These are phyloP conservation scores for Patella pellucida DNA, from an alignment of 2,888 invertebrate species.

Conservation along the genomic window DNA sequence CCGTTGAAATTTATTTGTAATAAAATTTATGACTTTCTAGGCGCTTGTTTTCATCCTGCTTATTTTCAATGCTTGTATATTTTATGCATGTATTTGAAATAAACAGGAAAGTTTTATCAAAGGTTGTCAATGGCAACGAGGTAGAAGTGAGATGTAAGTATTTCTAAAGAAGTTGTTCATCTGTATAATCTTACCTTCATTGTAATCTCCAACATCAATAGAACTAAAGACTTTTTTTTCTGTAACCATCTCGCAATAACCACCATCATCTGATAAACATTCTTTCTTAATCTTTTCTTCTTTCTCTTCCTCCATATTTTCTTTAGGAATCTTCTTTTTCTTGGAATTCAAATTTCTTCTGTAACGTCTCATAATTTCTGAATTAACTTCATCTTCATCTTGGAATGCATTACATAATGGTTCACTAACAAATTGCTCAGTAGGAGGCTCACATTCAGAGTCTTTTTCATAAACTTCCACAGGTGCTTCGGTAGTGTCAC, in stretches of 20 bases:
- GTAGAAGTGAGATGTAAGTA: too few species aligned
- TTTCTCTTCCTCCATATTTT: conserved; percentile 11
- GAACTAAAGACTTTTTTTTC: conserved; percentile 11
- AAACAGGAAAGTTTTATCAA: too few species aligned
- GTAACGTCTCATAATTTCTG: not conserved
- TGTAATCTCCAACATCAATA: conserved; percentile 27
- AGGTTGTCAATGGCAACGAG: too few species aligned
- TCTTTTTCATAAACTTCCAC: conserved; percentile 19
- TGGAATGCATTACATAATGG: conserved; percentile 2
- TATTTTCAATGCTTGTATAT: too few species aligned
- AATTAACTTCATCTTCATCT: not conserved
- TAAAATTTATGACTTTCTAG: too few species aligned
- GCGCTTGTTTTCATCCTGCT: too few species aligned
- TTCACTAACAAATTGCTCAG: conserved; percentile 3
- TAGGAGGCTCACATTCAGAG: conserved; percentile 14
- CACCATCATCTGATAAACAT: not conserved
- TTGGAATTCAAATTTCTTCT: not conserved
- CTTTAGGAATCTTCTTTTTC: not conserved
- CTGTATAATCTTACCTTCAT: conserved; percentile 20
- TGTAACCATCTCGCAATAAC: not conserved
- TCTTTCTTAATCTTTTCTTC: conserved; percentile 6
- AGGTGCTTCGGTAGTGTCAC: conserved; percentile 14
- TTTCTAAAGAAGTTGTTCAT: not conserved
- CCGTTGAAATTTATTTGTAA: too few species aligned
- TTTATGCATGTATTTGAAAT: too few species aligned